A percentile compares a stretch with the other conserved stretches of the same genome.
Conservation (phyloP, 1,140 invertebrate species). For the Chelonus insularis region DNA sequence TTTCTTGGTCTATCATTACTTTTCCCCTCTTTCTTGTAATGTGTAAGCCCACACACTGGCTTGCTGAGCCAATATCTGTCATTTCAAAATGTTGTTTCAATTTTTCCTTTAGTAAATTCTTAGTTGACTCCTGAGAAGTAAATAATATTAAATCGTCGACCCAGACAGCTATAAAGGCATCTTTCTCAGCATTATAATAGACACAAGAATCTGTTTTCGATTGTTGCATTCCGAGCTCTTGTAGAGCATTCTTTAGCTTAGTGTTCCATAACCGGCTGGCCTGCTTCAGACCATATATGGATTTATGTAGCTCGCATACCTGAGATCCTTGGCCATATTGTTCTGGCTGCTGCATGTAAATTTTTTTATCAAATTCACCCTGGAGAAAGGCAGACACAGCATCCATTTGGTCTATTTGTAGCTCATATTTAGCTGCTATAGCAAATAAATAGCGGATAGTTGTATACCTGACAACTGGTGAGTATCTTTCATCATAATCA, state of each 20-base stretch:
- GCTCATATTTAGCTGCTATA: constrained; percentile 20
- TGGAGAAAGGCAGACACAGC: constrained; percentile 53
- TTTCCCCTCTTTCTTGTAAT: no score
- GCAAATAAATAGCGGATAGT: constrained; percentile 35
- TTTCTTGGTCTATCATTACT: no score
- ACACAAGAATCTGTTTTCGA: constrained; percentile 12
- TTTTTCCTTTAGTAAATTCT: neutral
- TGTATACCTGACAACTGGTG: constrained; percentile 24
- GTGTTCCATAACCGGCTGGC: constrained; percentile 50
- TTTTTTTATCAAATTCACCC: constrained; percentile 47
- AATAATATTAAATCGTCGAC: constrained; percentile 30
- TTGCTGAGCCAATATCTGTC: neutral
- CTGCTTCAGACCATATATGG: constrained; percentile 55
- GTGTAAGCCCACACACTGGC: no score
- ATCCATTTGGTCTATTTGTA: constrained; percentile 42
- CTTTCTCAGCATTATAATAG: constrained; percentile 1
- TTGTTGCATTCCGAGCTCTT: constrained; percentile 4
- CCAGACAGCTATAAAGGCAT: constrained; percentile 24
- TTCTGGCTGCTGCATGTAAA: constrained; percentile 50
- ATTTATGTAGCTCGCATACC: constrained; percentile 44
- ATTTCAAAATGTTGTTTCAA: neutral
- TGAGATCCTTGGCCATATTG: constrained; percentile 37
- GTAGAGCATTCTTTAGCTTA: constrained; percentile 28
- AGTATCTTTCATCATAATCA: constrained; percentile 49
- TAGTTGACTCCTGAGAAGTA: neutral